These are phyloP conservation scores for Daubentonia madagascariensis DNA, from an alignment of 2,113 vertebrate genomes.

Conservation along the genomic window DNA sequence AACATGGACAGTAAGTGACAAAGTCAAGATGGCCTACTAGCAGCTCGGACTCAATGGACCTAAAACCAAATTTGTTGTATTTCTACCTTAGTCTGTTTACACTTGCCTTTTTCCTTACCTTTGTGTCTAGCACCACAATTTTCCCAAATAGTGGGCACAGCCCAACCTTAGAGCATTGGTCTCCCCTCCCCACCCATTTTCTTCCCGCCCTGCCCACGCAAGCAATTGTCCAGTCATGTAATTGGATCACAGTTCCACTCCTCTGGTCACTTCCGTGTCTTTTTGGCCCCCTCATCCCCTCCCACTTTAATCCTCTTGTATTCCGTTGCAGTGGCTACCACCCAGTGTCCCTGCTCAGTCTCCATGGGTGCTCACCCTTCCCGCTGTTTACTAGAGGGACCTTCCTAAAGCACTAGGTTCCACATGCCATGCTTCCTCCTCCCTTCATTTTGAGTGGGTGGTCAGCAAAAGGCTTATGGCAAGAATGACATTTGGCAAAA, in stretches of 20 bases:
- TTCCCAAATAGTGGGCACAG: not conserved
- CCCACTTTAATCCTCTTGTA: rapidly evolving
- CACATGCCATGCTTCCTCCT: too few relatives aligned
- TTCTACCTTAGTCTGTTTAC: not conserved
- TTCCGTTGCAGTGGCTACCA: too few relatives aligned
- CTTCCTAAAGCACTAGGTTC: not conserved
- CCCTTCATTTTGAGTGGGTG: not conserved
- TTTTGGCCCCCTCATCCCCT: rapidly evolving
- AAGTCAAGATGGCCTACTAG: not conserved
- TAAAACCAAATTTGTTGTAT: not conserved
- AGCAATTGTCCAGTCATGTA: not conserved
- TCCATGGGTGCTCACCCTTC: not conserved
- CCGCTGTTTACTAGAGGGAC: not conserved
- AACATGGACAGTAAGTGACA: not conserved
- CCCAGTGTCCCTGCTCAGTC: not conserved
- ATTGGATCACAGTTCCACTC: not conserved
- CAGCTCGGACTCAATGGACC: not conserved
- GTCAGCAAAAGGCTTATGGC: not conserved
- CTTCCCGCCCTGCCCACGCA: not conserved
- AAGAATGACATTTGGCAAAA: not conserved
- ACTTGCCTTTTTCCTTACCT: not conserved
- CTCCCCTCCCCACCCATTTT: not conserved
- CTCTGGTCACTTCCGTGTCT: not conserved
- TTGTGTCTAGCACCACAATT: not conserved
- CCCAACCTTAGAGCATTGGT: not conserved